Evolutionary conservation across 2,888 invertebrate species (phyloP), one percentile per base, ranked within the genome.

Genomic region (Palloptera scutellata): DNA sequence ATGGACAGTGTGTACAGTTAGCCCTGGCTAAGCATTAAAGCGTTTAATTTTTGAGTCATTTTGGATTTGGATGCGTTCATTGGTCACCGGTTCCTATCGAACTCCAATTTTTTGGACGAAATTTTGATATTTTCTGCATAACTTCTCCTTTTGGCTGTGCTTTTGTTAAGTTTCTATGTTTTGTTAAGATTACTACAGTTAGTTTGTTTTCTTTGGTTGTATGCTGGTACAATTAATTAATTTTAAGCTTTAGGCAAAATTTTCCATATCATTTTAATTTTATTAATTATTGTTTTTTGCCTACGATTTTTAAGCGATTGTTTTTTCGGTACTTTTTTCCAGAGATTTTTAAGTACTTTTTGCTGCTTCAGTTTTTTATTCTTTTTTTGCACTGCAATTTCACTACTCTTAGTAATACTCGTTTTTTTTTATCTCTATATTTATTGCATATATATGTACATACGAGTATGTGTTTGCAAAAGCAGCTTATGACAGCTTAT

Each of bases 51-150:
- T 48, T 48, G 13, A 4, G 2, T 48, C 2, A 48, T 48, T 13
- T 48, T 48, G 1, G 51, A 48, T 15, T 48, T n/a, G 2, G 15
- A n/a, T n/a, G 48, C 15, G 2, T 48, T n/a, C 48, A 48, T 12
- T 48, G 2, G 48, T 48, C 15, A 15, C 48, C 15, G 12, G 12
- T 64, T 64, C 40, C 58, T 17, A 57, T 73, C 76, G 75, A 72
- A 75, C 83, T 83, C 83, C 83, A 83, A 83, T 78, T 78, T 78
- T 75, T 79, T 83, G 83, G 83, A 83, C 83, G 83, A 83, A 83
- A 83, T 83, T 78, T 83, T 81, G 83, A 83, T 83, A 83, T 83
- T 81, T 77, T 81, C 74, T 83, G 81, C 81, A 80, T 81, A 72
- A 81, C 80, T 75, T 76, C 73, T 74, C 78, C 76, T 76, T 69